Evolutionary conservation across 2,113 vertebrate species (phyloP).

Genomic region (Pycnonotus jocosus): DNA sequence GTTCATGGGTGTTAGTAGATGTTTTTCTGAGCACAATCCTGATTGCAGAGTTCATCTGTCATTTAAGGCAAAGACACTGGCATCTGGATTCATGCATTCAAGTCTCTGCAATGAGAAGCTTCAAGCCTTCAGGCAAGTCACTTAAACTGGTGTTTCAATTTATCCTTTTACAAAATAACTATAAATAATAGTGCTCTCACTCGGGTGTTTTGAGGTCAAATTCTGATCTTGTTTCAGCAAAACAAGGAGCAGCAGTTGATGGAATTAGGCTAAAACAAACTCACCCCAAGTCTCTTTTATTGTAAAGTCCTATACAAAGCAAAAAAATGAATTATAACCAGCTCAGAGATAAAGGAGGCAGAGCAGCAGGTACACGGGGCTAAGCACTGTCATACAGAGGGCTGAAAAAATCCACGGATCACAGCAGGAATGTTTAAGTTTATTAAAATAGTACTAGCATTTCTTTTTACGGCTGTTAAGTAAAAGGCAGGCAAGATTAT

Average conservation of each 20-base stretch:
- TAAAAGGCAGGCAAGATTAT: neutral
- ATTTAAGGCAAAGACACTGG: neutral
- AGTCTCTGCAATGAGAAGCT: neutral
- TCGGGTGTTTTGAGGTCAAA: neutral
- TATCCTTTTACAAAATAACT: neutral
- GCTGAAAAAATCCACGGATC: neutral
- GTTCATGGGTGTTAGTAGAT: neutral
- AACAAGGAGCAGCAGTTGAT: neutral
- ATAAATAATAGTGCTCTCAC: constrained; percentile 17
- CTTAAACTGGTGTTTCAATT: neutral
- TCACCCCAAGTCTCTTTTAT: neutral
- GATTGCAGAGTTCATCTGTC: neutral
- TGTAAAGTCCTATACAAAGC: neutral
- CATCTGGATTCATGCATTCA: neutral
- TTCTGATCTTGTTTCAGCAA: neutral
- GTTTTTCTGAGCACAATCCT: neutral
- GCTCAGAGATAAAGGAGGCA: neutral
- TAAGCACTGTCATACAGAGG: neutral
- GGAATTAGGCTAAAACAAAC: neutral
- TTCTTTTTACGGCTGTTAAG: neutral
- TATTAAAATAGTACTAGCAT: neutral
- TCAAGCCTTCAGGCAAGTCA: constrained; percentile 16
- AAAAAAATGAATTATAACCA: neutral
- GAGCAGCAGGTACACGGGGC: neutral
- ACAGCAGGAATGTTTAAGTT: neutral